phyloP scores from a whole-genome alignment of 2,888 invertebrate genomes.

The Pyrgus malvae region DNA sequence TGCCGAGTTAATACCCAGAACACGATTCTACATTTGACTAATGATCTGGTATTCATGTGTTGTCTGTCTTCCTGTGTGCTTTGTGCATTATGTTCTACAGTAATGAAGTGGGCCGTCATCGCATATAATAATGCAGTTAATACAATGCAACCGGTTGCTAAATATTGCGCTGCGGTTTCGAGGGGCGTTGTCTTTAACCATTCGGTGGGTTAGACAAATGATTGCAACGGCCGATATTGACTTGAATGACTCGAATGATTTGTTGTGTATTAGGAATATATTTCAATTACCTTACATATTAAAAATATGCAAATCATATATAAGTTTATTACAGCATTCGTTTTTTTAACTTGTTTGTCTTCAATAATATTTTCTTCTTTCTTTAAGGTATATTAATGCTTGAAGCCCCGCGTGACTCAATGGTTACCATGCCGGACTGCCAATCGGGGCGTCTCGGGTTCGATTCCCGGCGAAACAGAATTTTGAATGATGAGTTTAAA shows the following conservation, averaged over 20 bases:
- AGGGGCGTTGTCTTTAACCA: slow-evolving; percentile 7
- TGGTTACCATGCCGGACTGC: too few species aligned
- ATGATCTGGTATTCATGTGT: slow-evolving; percentile 16
- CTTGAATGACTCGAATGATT: not conserved
- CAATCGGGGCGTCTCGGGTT: too few species aligned
- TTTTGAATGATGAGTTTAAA: too few species aligned
- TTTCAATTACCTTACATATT: too few species aligned
- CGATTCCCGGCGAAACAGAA: too few species aligned
- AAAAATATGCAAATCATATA: too few species aligned
- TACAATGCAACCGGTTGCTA: slow-evolving; percentile 19
- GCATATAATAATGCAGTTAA: slow-evolving; percentile 20
- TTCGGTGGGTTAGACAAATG: not conserved
- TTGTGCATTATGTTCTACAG: slow-evolving; percentile 16
- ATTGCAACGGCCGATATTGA: not conserved
- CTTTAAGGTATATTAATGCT: too few species aligned
- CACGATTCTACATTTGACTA: slow-evolving; percentile 20
- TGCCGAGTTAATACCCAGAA: slow-evolving; percentile 11
- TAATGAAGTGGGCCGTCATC: slow-evolving; percentile 22
- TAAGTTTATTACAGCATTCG: too few species aligned
- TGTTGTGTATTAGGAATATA: too few species aligned
- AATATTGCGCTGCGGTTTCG: slow-evolving; percentile 7
- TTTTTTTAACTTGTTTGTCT: too few species aligned
- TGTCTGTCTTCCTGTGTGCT: slow-evolving; percentile 7
- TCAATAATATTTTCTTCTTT: too few species aligned
- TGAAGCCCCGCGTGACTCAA: too few species aligned